Base-by-base conservation (phyloP, 2,888 invertebrate genomes). In the Phyllotreta striolata region DNA sequence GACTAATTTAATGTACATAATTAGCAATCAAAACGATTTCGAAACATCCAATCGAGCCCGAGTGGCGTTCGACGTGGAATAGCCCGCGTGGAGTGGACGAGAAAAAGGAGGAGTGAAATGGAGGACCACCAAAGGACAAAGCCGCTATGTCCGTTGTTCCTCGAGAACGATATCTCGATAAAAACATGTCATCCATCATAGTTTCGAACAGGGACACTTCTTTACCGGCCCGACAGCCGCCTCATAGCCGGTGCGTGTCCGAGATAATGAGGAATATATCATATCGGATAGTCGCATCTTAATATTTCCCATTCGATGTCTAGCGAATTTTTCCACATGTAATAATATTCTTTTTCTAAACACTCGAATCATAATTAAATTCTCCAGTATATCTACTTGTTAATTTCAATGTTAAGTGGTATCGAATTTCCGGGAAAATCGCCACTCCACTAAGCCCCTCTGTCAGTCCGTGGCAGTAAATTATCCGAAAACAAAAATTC, bases 151-250 rank as follows among this genome's bases (percentile, higher is more conserved):
- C 73, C 73, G 76, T 74, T 78, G 78, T 77, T 75, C 70, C 66
- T 71, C 72, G 70, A 72, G 73, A 77, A 72, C 73, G 77, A 80
- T 79, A 78, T 76, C 70, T 71, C 76, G 81, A 81, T 81, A 81
- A 79, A 74, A 72, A 73, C 73, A 72, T 73, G 73, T 77, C 78
- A 81, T 81, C 81, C 78, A 81, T 81, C 81, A 81, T 80, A 79
- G 78, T 79, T 76, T 74, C 70, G 73, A 71, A 74, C 73, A 77
- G 77, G 75, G 77, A 78, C 78, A 77, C 75, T 79, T 77, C 79
- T 80, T 81, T 81, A 80, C 79, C 76, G 78, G 77, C 76, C 74
- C 77, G 80, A 79, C 79, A 76, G 78, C 78, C 79, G 77, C 77
- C 75, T 72, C 70, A 72, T 73, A 75, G 75, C 72, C 71, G 67